Conservation (phyloP, 2,113 vertebrate genomes). For the Nyctereutes procyonoides region DNA sequence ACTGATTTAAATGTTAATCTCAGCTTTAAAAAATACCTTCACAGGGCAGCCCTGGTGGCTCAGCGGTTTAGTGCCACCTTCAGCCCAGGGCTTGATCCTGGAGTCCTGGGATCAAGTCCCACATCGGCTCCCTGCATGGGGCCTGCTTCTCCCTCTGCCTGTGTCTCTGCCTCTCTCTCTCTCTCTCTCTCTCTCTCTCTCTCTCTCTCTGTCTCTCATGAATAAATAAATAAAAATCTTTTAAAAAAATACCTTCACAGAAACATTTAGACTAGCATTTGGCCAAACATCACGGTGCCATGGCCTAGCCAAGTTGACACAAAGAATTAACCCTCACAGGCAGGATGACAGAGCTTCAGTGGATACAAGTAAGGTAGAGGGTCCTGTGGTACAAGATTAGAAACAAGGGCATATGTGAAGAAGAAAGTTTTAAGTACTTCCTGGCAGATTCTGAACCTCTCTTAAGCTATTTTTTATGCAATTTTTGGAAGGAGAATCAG, state of each 20-base stretch:
- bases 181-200: too few relatives aligned
- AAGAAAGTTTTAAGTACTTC: background rate
- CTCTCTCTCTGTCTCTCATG: too few relatives aligned
- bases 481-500: background rate
- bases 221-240: too few relatives aligned
- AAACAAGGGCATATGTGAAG: background rate
- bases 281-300: background rate
- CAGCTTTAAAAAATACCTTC: background rate
- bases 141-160: too few relatives aligned
- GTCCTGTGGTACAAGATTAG: background rate
- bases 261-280: background rate
- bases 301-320: background rate
- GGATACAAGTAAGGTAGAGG: background rate
- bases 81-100: too few relatives aligned
- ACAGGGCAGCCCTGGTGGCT: too few relatives aligned
- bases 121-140: too few relatives aligned
- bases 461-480: background rate
- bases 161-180: too few relatives aligned
- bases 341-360: background rate
- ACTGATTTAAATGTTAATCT: constrained; percentile 10
- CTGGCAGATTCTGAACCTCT: background rate
- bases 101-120: too few relatives aligned
- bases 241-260: background rate
- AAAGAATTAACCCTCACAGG: background rate
- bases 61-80: too few relatives aligned